Conservation (phyloP, 2,113 vertebrate species). For the Lynx canadensis region DNA sequence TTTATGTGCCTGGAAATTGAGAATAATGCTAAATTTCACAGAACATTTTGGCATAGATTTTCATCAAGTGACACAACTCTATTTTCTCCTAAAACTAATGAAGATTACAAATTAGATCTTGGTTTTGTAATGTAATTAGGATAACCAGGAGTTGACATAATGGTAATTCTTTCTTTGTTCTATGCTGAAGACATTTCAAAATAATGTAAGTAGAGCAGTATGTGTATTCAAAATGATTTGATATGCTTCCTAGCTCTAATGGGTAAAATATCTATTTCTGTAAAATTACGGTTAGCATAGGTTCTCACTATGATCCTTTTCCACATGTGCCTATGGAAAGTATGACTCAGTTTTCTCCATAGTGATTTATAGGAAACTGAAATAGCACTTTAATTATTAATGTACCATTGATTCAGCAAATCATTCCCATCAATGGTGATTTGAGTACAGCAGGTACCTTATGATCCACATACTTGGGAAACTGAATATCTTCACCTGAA, state of each 20-base stretch:
- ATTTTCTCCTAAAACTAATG: constrained; percentile 45
- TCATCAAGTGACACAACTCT: constrained; percentile 42
- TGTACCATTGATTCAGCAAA: not conserved
- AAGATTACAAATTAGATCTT: constrained; percentile 22
- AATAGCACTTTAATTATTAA: constrained; percentile 9
- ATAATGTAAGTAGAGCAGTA: constrained; percentile 49
- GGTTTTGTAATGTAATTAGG: constrained; percentile 56
- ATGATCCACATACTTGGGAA: not conserved
- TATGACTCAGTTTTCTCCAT: not conserved
- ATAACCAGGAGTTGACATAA: constrained; percentile 13
- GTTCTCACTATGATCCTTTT: not conserved
- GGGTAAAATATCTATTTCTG: not conserved
- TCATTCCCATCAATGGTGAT: not conserved
- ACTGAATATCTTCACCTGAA: not conserved
- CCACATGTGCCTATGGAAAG: not conserved
- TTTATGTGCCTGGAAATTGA: constrained; percentile 39
- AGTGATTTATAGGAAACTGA: not conserved
- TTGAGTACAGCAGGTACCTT: not conserved
- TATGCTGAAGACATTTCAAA: constrained; percentile 48
- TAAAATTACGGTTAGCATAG: constrained; percentile 42
- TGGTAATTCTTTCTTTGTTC: constrained; percentile 40
- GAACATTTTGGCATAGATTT: constrained; percentile 46
- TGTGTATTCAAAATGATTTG: constrained; percentile 32
- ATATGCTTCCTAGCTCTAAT: constrained; percentile 41
- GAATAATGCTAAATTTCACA: constrained; percentile 51